Evolutionary conservation across 2,888 invertebrate genomes (phyloP).

Genomic region (Xestobium rufovillosum): DNA sequence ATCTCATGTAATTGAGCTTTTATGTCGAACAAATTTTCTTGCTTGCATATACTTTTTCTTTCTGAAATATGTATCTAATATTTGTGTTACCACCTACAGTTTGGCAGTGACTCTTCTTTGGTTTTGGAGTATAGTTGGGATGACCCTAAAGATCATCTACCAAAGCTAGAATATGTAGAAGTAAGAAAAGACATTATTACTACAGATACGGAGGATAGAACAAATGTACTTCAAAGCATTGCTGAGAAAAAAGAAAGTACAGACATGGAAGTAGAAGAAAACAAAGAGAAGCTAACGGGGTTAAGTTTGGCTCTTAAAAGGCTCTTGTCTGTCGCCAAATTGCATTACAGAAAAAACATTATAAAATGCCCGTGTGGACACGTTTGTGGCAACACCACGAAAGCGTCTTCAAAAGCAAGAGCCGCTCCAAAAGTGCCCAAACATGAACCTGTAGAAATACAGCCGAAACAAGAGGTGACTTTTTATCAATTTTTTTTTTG

Average conservation of each 20-base stretch:
- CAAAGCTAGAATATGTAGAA: slow-evolving; percentile 14
- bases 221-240: no score
- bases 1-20: no score
- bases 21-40: no score
- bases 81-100: slow-evolving; percentile 44
- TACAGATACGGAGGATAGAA: no score
- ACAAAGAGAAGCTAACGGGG: no score
- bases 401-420: slow-evolving; percentile 10
- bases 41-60: no score
- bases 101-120: slow-evolving; percentile 66
- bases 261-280: no score
- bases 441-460: background rate
- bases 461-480: no score
- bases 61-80: slow-evolving; percentile 1
- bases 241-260: no score
- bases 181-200: no score
- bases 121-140: slow-evolving; percentile 77
- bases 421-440: background rate
- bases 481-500: no score
- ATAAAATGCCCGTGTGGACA: slow-evolving; percentile 52
- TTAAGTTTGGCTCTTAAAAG: slow-evolving; percentile 50
- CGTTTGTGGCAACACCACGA: slow-evolving; percentile 40
- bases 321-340: slow-evolving; percentile 49
- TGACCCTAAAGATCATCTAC: slow-evolving; percentile 29
- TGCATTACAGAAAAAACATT: slow-evolving; percentile 38